Conservation (phyloP, 2,797 vertebrate genomes). For the Parauchenoglanis ngamensis region DNA sequence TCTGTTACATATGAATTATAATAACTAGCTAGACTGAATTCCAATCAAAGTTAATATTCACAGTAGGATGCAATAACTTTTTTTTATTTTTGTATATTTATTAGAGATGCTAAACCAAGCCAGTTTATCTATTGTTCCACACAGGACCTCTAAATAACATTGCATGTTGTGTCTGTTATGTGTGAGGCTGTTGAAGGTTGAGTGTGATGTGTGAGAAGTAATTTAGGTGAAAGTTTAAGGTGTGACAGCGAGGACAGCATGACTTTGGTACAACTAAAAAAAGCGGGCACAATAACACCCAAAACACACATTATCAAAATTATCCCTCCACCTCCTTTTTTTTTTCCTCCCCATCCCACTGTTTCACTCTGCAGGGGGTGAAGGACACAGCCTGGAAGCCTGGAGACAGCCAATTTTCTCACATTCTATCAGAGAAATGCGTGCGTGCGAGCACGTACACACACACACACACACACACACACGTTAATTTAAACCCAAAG, state of each 20-base stretch:
- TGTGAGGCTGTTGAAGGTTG: constrained; percentile 26
- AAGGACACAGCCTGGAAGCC: constrained; percentile 22
- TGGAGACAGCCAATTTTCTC: constrained; percentile 20
- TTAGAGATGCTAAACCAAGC: neutral
- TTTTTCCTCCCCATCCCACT: constrained; percentile 3
- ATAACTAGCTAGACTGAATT: neutral
- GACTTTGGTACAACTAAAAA: constrained; percentile 27
- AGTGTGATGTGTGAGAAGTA: constrained; percentile 28
- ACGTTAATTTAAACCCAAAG: neutral
- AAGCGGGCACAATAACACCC: neutral
- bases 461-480: neutral
- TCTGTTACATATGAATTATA: neutral
- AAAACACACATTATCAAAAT: constrained; percentile 27
- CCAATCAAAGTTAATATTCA: neutral
- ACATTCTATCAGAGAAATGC: constrained; percentile 13
- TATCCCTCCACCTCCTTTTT: constrained; percentile 17
- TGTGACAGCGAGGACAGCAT: constrained; percentile 21
- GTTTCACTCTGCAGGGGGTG: constrained; percentile 19
- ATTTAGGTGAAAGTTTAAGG: constrained; percentile 29
- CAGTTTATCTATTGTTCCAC: neutral
- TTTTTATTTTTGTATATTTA: neutral
- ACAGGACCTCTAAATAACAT: neutral
- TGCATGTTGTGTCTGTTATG: neutral
- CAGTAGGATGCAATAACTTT: no score
- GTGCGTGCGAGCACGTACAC: neutral